A percentile compares a stretch with the other conserved stretches of the same genome.
Evolutionary conservation across 2,888 invertebrate species (phyloP).

Genomic region (Noctua comes): DNA sequence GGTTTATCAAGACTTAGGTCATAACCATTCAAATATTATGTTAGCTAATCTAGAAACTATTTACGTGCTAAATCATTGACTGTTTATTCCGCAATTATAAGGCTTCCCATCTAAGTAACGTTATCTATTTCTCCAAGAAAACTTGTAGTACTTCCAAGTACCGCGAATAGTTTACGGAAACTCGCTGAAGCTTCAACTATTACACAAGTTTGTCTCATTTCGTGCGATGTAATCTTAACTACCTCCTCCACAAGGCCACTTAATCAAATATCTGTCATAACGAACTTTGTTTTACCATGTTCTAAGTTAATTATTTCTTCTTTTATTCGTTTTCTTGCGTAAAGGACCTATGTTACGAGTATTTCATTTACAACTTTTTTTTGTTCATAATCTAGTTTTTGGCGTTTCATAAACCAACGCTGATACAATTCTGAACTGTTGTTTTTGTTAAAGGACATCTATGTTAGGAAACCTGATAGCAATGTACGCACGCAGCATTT

Average conservation of each 20-base stretch:
- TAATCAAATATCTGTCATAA: slow-evolving; percentile 22
- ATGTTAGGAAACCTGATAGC: slow-evolving; percentile 12
- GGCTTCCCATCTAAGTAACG: not conserved
- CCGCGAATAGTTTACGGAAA: slow-evolving; percentile 45
- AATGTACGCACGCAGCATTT: not conserved
- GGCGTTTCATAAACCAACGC: not conserved
- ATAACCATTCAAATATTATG: not conserved
- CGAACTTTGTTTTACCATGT: slow-evolving; percentile 13
- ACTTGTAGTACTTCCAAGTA: slow-evolving; percentile 35
- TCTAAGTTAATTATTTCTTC: slow-evolving; percentile 16
- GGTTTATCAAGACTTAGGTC: not conserved
- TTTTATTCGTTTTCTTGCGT: slow-evolving; percentile 12
- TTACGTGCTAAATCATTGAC: not conserved
- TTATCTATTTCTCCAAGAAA: not conserved
- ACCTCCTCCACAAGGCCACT: not conserved
- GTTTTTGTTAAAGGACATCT: no score
- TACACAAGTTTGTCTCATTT: slow-evolving; percentile 30
- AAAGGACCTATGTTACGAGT: no score
- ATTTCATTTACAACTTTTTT: not conserved
- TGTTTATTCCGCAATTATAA: not conserved
- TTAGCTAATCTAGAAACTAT: not conserved
- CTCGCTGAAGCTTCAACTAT: slow-evolving; percentile 32
- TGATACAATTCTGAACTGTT: not conserved
- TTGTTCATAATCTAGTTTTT: not conserved
- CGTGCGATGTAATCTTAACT: slow-evolving; percentile 23